A percentile compares a stretch with the other conserved stretches of the same genome.
These are phyloP conservation scores for Plectropomus leopardus DNA, from an alignment of 2,113 vertebrate genomes.

Conservation along the genomic window DNA sequence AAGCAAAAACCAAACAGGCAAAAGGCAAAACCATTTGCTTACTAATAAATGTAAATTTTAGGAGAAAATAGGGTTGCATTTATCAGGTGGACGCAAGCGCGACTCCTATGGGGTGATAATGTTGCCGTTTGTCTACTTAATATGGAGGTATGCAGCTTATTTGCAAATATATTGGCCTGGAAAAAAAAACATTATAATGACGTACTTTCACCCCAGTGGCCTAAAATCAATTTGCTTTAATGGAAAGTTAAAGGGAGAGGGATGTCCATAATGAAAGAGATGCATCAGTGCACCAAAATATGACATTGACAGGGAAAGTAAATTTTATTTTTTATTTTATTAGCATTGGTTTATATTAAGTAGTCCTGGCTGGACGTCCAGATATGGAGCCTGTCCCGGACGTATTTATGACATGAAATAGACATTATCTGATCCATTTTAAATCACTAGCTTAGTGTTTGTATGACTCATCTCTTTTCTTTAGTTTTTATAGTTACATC, in stretches of 20 bases:
- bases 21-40: too few species aligned
- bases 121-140: neutral
- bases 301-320: neutral
- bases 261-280: neutral
- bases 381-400: neutral
- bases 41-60: neutral
- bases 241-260: neutral
- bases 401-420: neutral
- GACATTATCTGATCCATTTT: neutral
- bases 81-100: neutral
- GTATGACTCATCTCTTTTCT: slow-evolving; percentile 13
- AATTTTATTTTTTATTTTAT: too few species aligned
- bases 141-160: neutral
- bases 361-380: neutral
- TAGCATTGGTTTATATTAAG: neutral
- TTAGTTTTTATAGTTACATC: neutral
- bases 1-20: neutral
- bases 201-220: too few species aligned
- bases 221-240: too few species aligned
- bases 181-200: too few species aligned
- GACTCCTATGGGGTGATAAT: neutral
- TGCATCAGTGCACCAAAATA: neutral
- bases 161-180: neutral
- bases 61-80: neutral
- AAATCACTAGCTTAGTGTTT: too few species aligned